Base-by-base conservation (phyloP, 92 coral and sea anemone species). In the Muricea muricata region DNA sequence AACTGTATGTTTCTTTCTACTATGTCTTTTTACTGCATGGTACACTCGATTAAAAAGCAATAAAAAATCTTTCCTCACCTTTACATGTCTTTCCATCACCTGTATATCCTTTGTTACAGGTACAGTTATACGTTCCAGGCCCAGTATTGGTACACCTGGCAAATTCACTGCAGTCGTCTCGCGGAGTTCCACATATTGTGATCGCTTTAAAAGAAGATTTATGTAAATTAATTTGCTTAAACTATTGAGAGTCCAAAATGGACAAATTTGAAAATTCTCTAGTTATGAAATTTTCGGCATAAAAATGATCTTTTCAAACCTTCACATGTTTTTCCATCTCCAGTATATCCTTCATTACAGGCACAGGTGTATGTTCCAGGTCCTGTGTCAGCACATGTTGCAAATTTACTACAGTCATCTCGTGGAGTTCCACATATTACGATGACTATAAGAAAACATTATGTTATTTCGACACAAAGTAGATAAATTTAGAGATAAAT, bases 261-360 rank as follows among this genome's bases (percentile, higher is more conserved):
- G n/a, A n/a, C n/a, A n/a, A n/a, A n/a, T n/a, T n/a, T n/a, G n/a
- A n/a, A n/a, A n/a, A n/a, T n/a, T n/a, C n/a, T n/a, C n/a, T n/a
- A 0, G 20, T 54, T 17, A 4, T 15, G 7, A n/a, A n/a, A n/a
- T n/a, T n/a, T n/a, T n/a, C n/a, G n/a, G n/a, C n/a, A n/a, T n/a
- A n/a, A n/a, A n/a, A n/a, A n/a, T n/a, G n/a, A n/a, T n/a, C n/a
- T n/a, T n/a, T n/a, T n/a, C n/a, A n/a, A n/a, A 73, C 79, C 79
- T 73, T 18, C 37, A 46, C 79, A 73, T 33, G n/a, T 42, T 29
- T 41, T 73, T 73, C 79, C 79, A 73, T 73, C 61, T 24, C 79
- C 79, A 42, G 79, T 39, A 40, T 73, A 73, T 41, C 79, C 79
- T 73, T 39, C 21, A 2, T 41, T 73, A 42, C 79, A 73, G 45